Evolutionary conservation across 2,888 invertebrate species (phyloP).

Genomic region (Resseliella maxima): DNA sequence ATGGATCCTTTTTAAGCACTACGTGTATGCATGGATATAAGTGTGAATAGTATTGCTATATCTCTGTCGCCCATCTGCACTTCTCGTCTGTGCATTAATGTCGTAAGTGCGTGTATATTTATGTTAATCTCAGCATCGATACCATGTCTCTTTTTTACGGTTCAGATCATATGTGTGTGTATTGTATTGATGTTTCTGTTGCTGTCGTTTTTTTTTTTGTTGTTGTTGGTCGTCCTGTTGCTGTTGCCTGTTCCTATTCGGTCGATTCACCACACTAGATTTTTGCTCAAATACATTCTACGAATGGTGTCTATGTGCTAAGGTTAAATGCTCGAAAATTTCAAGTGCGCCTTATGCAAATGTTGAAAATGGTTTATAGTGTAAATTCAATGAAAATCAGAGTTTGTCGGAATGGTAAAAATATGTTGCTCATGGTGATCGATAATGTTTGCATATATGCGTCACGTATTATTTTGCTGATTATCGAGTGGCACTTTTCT

Average conservation of each 20-base stretch:
- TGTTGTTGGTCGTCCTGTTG: not conserved
- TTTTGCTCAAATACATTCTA: not conserved
- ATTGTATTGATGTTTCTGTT: not conserved
- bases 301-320: not conserved
- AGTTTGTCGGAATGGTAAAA: not conserved
- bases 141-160: not conserved
- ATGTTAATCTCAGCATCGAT: constrained; percentile 23
- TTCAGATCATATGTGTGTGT: not conserved
- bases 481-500: constrained; percentile 38
- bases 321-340: constrained; percentile 43
- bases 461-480: constrained; percentile 45
- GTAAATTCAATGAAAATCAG: constrained; percentile 36
- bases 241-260: not conserved
- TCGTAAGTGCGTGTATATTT: constrained; percentile 23
- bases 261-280: no score
- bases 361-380: constrained; percentile 18
- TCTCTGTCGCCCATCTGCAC: not conserved
- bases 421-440: not conserved
- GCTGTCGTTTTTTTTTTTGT: not conserved
- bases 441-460: not conserved
- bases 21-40: not conserved
- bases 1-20: not conserved
- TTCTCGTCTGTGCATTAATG: constrained; percentile 12
- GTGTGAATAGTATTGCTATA: not conserved
- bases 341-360: constrained; percentile 45